A percentile compares a stretch with the other conserved stretches of the same genome.
Evolutionary conservation across 2,113 vertebrate genomes (phyloP).

Genomic region (Nothobranchius kuhntae): DNA sequence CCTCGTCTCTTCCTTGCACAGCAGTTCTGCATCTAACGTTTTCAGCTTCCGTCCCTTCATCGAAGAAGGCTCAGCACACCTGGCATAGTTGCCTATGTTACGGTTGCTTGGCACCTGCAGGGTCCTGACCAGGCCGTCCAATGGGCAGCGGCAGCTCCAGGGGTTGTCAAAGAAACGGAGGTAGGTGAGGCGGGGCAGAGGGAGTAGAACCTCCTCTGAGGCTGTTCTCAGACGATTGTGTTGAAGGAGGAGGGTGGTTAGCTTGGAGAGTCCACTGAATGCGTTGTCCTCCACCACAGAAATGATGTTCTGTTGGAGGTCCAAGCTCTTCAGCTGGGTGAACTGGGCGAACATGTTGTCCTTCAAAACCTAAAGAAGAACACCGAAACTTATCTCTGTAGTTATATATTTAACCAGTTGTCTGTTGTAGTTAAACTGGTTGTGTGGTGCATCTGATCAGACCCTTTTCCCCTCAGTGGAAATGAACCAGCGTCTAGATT

Average conservation of each 20-base stretch:
- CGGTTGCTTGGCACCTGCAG: constrained; percentile 91
- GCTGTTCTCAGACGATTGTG: constrained; percentile 87
- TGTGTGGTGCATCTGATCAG: no score
- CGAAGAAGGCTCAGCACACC: constrained; percentile 81
- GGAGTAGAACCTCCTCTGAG: constrained; percentile 88
- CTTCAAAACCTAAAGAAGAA: constrained; percentile 76
- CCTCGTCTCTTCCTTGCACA: constrained; percentile 74
- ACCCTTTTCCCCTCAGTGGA: no score
- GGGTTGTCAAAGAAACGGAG: constrained; percentile 95
- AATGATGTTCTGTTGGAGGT: constrained; percentile 94
- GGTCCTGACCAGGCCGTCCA: constrained; percentile 89
- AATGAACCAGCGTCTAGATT: no score
- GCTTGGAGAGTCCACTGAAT: constrained; percentile 87
- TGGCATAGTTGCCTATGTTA: constrained; percentile 92
- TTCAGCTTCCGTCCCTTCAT: constrained; percentile 86
- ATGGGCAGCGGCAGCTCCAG: constrained; percentile 88
- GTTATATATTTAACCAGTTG: no score
- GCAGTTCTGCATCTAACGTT: constrained; percentile 78
- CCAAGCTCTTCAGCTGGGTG: constrained; percentile 86
- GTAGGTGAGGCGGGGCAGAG: constrained; percentile 85
- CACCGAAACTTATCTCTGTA: not conserved
- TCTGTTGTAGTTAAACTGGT: no score
- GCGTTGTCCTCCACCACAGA: constrained; percentile 86
- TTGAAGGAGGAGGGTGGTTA: constrained; percentile 92
- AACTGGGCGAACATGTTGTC: constrained; percentile 90